Evolutionary conservation across 2,113 vertebrate species (phyloP).

Genomic region (Parus major): DNA sequence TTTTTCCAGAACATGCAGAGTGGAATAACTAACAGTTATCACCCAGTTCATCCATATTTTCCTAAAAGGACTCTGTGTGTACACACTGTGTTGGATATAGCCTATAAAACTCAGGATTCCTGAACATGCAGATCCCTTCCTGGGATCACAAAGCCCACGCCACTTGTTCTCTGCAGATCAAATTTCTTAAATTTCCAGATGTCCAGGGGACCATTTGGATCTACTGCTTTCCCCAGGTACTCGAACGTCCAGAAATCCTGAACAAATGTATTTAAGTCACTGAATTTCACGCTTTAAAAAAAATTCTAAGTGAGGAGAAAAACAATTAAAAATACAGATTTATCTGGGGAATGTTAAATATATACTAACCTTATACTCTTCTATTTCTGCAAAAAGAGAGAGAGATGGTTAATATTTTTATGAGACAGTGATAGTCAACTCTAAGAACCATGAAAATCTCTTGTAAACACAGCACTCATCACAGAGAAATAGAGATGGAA

Average conservation of each 20-base stretch:
- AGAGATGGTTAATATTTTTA: neutral
- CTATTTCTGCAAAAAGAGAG: neutral
- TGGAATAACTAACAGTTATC: neutral
- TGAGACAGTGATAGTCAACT: neutral
- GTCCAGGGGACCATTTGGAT: neutral
- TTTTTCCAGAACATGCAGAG: neutral
- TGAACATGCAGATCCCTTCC: neutral
- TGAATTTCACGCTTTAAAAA: neutral
- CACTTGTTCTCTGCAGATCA: neutral
- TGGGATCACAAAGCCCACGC: neutral
- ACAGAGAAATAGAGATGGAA: neutral
- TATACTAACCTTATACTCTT: neutral
- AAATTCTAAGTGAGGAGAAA: neutral
- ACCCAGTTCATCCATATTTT: fast-evolving
- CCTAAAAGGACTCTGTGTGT: neutral
- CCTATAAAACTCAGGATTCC: neutral
- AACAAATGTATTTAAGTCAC: neutral
- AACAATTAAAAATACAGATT: neutral
- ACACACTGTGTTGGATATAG: fast-evolving
- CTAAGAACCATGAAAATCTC: neutral
- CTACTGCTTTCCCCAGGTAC: neutral
- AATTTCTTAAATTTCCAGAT: neutral
- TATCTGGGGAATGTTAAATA: neutral
- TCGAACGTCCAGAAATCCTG: neutral
- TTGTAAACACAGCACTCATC: neutral